Evolutionary conservation across 35 echinoderm and acorn worm species (phyloP).

Genomic region (Stichopus chloronotus): DNA sequence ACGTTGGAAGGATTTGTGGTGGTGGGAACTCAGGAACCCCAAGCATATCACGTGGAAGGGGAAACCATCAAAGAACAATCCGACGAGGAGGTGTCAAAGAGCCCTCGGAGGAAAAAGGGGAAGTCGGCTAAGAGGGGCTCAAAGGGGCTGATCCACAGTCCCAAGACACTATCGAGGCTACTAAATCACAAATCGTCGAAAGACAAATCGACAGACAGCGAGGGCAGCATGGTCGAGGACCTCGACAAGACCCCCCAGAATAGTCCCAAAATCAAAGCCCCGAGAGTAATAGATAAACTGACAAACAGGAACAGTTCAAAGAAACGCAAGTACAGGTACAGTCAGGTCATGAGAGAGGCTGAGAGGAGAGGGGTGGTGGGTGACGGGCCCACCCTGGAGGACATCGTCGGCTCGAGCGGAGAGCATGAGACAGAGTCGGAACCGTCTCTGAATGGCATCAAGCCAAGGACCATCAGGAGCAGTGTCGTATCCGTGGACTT

Average conservation of each 20-base stretch:
- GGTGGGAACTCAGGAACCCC: slow-evolving; percentile 49
- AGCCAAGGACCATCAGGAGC: not conserved
- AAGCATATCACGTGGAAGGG: not conserved
- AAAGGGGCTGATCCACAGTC: slow-evolving; percentile 66
- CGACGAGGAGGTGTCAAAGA: slow-evolving; percentile 46
- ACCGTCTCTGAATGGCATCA: not conserved
- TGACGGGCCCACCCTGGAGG: slow-evolving; percentile 22
- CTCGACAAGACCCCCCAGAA: slow-evolving; percentile 48
- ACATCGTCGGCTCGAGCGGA: not conserved
- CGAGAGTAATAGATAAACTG: slow-evolving; percentile 75
- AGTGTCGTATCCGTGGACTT: slow-evolving; percentile 52
- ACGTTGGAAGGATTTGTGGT: slow-evolving; percentile 81
- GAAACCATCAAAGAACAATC: slow-evolving; percentile 22
- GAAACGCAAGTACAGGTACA: slow-evolving; percentile 85
- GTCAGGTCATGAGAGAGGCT: slow-evolving; percentile 78
- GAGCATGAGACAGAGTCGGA: not conserved
- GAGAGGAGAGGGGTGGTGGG: slow-evolving; percentile 65
- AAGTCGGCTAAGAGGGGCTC: slow-evolving; percentile 31
- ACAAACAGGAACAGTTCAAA: slow-evolving; percentile 62
- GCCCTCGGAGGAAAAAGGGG: slow-evolving; percentile 34
- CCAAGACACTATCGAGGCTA: slow-evolving; percentile 67
- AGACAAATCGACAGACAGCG: slow-evolving; percentile 63
- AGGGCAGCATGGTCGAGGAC: slow-evolving; percentile 66
- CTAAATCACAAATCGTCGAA: slow-evolving; percentile 51
- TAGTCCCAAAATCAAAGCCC: slow-evolving; percentile 66